Percentiles rank a stretch among this genome's conserved stretches.
phyloP scores from a whole-genome alignment of 2,113 vertebrate species.

The Artemisiospiza belli region DNA sequence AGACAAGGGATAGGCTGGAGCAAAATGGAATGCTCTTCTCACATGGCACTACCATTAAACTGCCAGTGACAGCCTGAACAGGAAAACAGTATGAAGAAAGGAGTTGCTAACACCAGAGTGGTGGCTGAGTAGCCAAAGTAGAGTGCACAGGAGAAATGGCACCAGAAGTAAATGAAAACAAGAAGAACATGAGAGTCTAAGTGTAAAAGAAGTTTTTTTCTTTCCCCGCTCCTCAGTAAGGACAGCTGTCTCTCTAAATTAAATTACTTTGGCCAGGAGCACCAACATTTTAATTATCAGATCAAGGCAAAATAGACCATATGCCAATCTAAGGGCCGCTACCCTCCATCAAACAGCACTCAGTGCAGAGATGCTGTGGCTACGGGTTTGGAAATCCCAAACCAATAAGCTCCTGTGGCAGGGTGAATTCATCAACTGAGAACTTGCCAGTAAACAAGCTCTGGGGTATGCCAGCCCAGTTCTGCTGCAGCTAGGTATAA shows the following conservation, averaged over 20 bases:
- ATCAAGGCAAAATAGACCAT: neutral
- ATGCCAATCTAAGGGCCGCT: neutral
- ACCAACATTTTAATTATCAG: neutral
- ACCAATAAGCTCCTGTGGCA: fast-evolving
- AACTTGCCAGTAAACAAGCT: neutral
- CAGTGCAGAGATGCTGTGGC: fast-evolving
- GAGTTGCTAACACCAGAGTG: neutral
- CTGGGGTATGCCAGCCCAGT: neutral
- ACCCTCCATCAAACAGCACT: neutral
- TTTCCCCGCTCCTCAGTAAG: neutral
- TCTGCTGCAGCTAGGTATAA: neutral
- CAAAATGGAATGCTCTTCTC: neutral
- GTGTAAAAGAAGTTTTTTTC: neutral
- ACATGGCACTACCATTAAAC: neutral
- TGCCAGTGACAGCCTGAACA: neutral
- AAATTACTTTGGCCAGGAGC: neutral
- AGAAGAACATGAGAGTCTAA: neutral
- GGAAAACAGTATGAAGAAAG: neutral
- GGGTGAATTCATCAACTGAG: neutral
- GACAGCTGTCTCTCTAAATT: neutral
- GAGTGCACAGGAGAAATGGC: neutral
- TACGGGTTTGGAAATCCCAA: neutral
- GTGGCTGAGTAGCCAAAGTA: neutral
- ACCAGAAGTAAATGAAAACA: neutral
- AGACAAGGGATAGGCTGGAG: neutral